These are phyloP conservation scores for Lucilia cuprina DNA, from an alignment of 1,140 invertebrate species.

Conservation along the genomic window DNA sequence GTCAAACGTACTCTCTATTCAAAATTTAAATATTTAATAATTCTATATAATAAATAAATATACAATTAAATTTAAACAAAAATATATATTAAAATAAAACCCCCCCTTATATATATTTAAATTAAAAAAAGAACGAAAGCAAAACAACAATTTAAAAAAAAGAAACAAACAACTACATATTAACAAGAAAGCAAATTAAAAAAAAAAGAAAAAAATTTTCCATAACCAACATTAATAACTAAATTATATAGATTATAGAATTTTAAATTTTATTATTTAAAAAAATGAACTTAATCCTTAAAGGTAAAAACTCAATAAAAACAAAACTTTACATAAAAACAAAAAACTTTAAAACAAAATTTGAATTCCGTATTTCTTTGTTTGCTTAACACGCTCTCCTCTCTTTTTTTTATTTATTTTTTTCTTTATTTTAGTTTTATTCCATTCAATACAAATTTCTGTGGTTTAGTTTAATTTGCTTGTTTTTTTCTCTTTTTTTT, in stretches of 20 bases:
- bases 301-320: constrained; percentile 31
- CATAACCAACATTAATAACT: background rate
- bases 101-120: background rate
- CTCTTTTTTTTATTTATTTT: background rate
- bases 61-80: background rate
- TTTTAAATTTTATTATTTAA: constrained; percentile 29
- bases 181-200: background rate
- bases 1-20: constrained; percentile 6
- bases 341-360: background rate
- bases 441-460: background rate
- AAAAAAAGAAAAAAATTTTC: background rate
- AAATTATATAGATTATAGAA: constrained; percentile 5
- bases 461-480: no score
- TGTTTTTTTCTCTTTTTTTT: background rate
- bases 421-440: background rate
- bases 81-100: background rate
- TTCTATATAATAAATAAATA: background rate
- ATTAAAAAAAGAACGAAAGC: background rate
- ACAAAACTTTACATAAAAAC: constrained; percentile 14
- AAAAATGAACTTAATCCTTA: constrained; percentile 28
- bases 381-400: background rate
- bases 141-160: background rate
- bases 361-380: background rate
- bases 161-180: background rate
- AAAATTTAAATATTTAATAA: constrained; percentile 2